These are phyloP conservation scores for Hyperopisus bebe DNA, from an alignment of 2,113 vertebrate species.

Conservation along the genomic window DNA sequence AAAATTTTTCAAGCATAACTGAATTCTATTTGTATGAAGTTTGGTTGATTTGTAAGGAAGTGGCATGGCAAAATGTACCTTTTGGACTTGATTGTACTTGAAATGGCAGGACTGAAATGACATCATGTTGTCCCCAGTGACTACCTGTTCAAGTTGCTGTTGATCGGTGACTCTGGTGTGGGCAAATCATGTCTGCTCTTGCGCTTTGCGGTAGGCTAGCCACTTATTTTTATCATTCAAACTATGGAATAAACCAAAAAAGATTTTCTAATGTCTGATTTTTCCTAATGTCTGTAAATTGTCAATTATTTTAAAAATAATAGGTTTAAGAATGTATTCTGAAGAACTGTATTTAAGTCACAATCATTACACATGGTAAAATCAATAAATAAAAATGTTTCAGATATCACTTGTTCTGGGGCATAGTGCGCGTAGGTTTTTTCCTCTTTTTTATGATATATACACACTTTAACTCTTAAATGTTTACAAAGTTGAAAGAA, in stretches of 20 bases:
- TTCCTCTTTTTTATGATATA: not conserved
- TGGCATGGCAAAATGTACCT: not conserved
- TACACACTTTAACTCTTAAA: not conserved
- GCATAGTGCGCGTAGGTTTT: not conserved
- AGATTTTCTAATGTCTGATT: not conserved
- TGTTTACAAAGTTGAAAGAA: not conserved
- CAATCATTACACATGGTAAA: not conserved
- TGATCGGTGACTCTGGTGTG: constrained; percentile 95
- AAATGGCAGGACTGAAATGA: constrained; percentile 14
- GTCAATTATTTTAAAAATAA: not conserved
- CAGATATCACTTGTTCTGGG: not conserved
- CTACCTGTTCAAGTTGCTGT: constrained; percentile 96
- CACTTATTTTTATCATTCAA: not conserved
- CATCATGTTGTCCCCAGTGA: constrained; percentile 69
- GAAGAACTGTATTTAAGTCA: not conserved
- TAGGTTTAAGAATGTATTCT: not conserved
- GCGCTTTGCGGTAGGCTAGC: constrained; percentile 83
- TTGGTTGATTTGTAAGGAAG: not conserved
- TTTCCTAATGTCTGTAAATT: no score
- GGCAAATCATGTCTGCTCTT: constrained; percentile 96
- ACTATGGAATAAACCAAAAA: not conserved
- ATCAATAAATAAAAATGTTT: not conserved
- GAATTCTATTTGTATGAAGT: not conserved
- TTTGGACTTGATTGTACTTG: not conserved
- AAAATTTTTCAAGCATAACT: not conserved